phyloP scores from a whole-genome alignment of 2,113 vertebrate species.

The Argyrosomus japonicus region DNA sequence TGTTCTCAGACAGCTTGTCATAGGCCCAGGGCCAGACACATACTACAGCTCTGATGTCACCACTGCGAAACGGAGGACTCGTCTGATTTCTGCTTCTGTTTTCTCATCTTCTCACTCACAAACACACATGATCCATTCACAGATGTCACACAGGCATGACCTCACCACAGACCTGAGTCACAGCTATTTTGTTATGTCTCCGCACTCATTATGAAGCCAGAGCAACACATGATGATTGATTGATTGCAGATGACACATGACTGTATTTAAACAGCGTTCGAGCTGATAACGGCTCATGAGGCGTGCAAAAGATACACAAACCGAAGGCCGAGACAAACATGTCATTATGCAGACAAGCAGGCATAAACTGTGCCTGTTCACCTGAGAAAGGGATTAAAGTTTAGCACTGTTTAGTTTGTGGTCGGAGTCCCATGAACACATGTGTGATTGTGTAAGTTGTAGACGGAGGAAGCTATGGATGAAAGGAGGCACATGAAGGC shows the following conservation, averaged over 20 bases:
- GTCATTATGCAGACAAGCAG: slow-evolving; percentile 25
- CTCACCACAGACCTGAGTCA: slow-evolving; percentile 61
- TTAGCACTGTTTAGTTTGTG: slow-evolving; percentile 27
- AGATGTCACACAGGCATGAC: slow-evolving; percentile 62
- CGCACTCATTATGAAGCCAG: slow-evolving; percentile 24
- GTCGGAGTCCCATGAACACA: slow-evolving; percentile 20
- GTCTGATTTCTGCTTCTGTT: slow-evolving; percentile 71
- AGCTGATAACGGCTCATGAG: slow-evolving; percentile 25
- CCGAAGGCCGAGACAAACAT: slow-evolving; percentile 8
- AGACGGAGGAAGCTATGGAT: slow-evolving; percentile 45
- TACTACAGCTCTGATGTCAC: slow-evolving; percentile 79
- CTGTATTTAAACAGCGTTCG: slow-evolving; percentile 15
- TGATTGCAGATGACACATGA: slow-evolving; percentile 39
- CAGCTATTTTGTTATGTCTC: slow-evolving; percentile 37
- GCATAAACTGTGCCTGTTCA: neutral
- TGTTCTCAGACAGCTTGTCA: slow-evolving; percentile 73
- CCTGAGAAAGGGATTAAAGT: slow-evolving; percentile 15
- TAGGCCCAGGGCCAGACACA: slow-evolving; percentile 68
- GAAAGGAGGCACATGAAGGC: slow-evolving; percentile 38
- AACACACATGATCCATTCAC: slow-evolving; percentile 28
- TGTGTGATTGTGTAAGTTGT: slow-evolving; percentile 36
- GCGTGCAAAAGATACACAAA: slow-evolving; percentile 6
- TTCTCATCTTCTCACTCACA: slow-evolving; percentile 52
- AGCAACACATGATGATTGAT: slow-evolving; percentile 46
- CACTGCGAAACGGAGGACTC: slow-evolving; percentile 53